A percentile compares a stretch with the other conserved stretches of the same genome.
Conservation (phyloP, 1,140 invertebrate genomes). For the Lanistes nyassanus region DNA sequence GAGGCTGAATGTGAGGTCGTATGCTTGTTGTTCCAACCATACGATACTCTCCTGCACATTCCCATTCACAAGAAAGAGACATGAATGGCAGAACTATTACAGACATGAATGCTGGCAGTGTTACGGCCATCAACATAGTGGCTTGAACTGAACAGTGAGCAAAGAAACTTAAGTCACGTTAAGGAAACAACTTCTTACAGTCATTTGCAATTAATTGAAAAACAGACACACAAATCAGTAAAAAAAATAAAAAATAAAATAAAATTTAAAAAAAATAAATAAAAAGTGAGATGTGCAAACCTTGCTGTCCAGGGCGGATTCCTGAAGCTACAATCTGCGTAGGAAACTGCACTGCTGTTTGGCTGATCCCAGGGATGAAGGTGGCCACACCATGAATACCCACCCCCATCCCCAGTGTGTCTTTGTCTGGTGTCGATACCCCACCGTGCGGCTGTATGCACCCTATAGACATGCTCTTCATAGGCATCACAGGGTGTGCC, state of each 20-base stretch:
- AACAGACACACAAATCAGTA: too few relatives aligned
- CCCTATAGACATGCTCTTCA: conserved; percentile 22
- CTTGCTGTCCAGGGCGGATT: conserved; percentile 14
- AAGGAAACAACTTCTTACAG: too few relatives aligned
- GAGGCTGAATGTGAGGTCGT: too few relatives aligned
- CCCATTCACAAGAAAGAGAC: too few relatives aligned
- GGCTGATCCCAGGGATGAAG: conserved; percentile 7
- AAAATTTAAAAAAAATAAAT: not conserved
- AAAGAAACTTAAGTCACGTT: too few relatives aligned
- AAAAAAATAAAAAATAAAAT: not conserved
- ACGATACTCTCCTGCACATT: too few relatives aligned
- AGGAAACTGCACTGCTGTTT: conserved; percentile 17
- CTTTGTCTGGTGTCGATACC: conserved; percentile 18
- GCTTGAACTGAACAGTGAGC: too few relatives aligned
- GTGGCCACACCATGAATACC: not conserved
- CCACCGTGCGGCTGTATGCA: conserved; percentile 1
- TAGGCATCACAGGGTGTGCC: conserved; percentile 5
- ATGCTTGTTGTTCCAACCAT: too few relatives aligned
- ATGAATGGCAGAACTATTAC: too few relatives aligned
- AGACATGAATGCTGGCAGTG: too few relatives aligned
- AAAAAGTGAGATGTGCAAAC: not conserved
- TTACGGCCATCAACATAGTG: too few relatives aligned
- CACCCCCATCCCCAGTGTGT: not conserved
- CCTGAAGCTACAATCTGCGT: conserved; percentile 15
- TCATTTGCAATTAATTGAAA: too few relatives aligned